A percentile compares a stretch with the other conserved stretches of the same genome.
Evolutionary conservation across 2,113 vertebrate species (phyloP).

Genomic region (Motacilla tschutschensis): DNA sequence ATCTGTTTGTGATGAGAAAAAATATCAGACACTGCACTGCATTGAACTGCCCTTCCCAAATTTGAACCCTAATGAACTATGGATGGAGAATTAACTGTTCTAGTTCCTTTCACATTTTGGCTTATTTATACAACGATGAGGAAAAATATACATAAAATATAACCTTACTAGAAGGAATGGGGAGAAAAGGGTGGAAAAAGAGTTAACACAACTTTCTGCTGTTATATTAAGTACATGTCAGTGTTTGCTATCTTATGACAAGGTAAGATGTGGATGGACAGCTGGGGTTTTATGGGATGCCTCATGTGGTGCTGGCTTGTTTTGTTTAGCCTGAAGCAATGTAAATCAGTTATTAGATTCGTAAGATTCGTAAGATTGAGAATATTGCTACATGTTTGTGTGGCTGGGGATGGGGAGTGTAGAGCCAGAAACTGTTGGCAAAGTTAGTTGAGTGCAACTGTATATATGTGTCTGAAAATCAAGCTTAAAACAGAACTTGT

Average conservation of each 20-base stretch:
- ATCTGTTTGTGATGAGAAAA: neutral
- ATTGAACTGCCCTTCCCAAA: neutral
- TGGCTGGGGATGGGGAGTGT: neutral
- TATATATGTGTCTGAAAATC: neutral
- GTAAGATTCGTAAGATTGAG: neutral
- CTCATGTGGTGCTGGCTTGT: rapidly evolving
- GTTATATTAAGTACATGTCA: neutral
- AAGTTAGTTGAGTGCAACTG: neutral
- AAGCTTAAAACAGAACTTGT: neutral
- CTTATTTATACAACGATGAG: neutral
- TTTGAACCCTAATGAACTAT: neutral
- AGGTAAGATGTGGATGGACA: neutral
- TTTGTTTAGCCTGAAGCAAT: neutral
- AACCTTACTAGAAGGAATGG: neutral
- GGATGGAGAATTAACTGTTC: neutral
- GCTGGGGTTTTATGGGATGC: neutral
- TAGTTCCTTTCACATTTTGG: neutral
- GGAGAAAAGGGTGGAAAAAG: neutral
- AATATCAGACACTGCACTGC: neutral
- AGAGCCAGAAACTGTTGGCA: neutral
- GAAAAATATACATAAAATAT: neutral
- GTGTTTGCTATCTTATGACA: neutral
- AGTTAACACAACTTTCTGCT: neutral
- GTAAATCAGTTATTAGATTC: neutral
- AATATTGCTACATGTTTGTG: neutral